A percentile compares a stretch with the other conserved stretches of the same genome.
These are phyloP conservation scores for Lottia gigantea DNA, from an alignment of 2,888 invertebrate species.

Conservation along the genomic window DNA sequence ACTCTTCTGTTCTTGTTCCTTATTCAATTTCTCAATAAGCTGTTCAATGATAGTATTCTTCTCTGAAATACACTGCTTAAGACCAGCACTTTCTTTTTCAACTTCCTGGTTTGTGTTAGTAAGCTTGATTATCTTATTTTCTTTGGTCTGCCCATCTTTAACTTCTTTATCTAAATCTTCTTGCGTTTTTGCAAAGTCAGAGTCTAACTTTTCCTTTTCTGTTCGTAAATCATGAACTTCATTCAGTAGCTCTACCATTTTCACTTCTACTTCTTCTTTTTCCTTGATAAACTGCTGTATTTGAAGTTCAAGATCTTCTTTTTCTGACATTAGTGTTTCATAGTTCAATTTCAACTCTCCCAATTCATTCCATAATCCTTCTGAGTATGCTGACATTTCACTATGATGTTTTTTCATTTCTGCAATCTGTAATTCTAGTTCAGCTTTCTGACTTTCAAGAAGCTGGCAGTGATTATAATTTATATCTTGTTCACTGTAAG, in stretches of 20 bases:
- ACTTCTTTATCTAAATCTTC: constrained; percentile 24
- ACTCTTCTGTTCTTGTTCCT: constrained; percentile 29
- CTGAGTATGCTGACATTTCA: neutral
- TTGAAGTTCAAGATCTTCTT: constrained; percentile 15
- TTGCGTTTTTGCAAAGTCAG: constrained; percentile 33
- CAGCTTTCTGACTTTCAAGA: neutral
- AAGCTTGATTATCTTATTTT: constrained; percentile 8
- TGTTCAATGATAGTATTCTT: constrained; percentile 29
- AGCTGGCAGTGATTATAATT: neutral
- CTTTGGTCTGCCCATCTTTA: constrained; percentile 6
- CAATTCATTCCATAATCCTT: neutral
- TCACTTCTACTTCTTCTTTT: constrained; percentile 22
- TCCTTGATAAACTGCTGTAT: constrained; percentile 34
- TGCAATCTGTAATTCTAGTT: neutral
- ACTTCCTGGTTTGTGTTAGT: constrained; percentile 26
- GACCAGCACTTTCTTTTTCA: constrained; percentile 28
- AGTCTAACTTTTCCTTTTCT: constrained; percentile 31
- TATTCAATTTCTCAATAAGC: constrained; percentile 28
- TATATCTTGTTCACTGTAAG: neutral
- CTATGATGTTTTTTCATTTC: constrained; percentile 4
- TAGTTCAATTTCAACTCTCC: neutral
- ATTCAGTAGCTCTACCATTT: constrained; percentile 21
- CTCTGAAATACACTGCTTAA: constrained; percentile 25
- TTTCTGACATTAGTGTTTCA: neutral
- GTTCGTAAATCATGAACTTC: constrained; percentile 32